A percentile compares a stretch with the other conserved stretches of the same genome.
phyloP scores from a whole-genome alignment of 1,140 invertebrate species.

The Macrocentrus cingulum region DNA sequence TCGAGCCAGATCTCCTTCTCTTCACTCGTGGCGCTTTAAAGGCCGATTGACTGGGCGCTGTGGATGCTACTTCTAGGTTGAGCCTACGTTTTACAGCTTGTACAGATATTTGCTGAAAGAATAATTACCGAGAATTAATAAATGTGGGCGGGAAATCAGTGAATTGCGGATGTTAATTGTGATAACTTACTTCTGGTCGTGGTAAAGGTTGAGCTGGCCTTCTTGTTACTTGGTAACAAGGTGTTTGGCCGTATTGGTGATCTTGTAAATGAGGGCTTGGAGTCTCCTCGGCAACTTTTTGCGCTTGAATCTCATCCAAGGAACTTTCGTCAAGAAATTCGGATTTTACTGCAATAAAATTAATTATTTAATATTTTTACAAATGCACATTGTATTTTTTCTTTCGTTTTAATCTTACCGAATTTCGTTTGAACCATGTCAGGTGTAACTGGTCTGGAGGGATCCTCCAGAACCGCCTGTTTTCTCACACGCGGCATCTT shows the following conservation, averaged over 20 bases:
- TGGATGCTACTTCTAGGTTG: constrained; percentile 65
- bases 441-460: constrained; percentile 55
- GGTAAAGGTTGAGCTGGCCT: constrained; percentile 57
- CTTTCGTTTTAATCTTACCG: constrained; percentile 37
- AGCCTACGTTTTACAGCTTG: constrained; percentile 78
- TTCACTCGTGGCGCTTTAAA: constrained; percentile 63
- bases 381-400: constrained; percentile 16
- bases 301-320: constrained; percentile 50
- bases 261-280: constrained; percentile 78
- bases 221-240: constrained; percentile 71
- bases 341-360: constrained; percentile 47
- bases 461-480: constrained; percentile 57
- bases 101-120: constrained; percentile 48
- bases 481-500: constrained; percentile 57
- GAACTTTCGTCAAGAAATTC: constrained; percentile 54
- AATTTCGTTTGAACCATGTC: constrained; percentile 56
- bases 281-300: constrained; percentile 55
- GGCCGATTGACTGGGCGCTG: constrained; percentile 55
- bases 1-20: constrained; percentile 55
- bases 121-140: not conserved
- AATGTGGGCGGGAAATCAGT: not conserved
- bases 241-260: constrained; percentile 81
- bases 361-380: not conserved
- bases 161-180: constrained; percentile 9
- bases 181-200: constrained; percentile 56